Evolutionary conservation across 2,888 invertebrate genomes (phyloP).

Genomic region (Byasa hedistus): DNA sequence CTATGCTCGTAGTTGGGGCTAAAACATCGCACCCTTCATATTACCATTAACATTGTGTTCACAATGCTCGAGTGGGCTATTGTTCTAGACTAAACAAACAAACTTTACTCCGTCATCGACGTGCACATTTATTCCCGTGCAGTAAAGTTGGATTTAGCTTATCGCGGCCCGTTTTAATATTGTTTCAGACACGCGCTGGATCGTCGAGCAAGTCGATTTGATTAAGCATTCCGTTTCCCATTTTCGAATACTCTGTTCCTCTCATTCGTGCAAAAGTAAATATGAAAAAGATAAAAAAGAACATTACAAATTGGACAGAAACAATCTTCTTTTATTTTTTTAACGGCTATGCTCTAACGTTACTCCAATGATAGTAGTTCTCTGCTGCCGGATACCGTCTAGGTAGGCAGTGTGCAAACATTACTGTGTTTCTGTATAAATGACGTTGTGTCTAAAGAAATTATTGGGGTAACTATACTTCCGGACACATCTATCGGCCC

Average conservation of each 20-base stretch:
- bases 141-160: conserved; percentile 36
- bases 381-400: too few species aligned
- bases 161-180: conserved; percentile 21
- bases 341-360: too few species aligned
- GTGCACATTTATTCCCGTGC: conserved; percentile 25
- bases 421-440: too few species aligned
- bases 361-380: too few species aligned
- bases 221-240: conserved; percentile 57
- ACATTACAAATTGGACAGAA: too few species aligned
- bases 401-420: too few species aligned
- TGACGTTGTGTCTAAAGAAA: too few species aligned
- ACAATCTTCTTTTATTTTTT: too few species aligned
- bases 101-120: conserved; percentile 29
- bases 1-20: conserved; percentile 34
- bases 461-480: too few species aligned
- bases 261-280: conserved; percentile 27
- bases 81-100: conserved; percentile 51
- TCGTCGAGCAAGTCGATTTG: conserved; percentile 59
- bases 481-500: too few species aligned
- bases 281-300: too few species aligned
- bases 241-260: conserved; percentile 50
- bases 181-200: conserved; percentile 36
- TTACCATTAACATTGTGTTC: conserved; percentile 63
- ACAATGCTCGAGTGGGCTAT: conserved; percentile 55
- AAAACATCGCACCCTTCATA: conserved; percentile 52